These are phyloP conservation scores for Chelonoidis abingdonii DNA, from an alignment of 2,113 vertebrate species.

Conservation along the genomic window DNA sequence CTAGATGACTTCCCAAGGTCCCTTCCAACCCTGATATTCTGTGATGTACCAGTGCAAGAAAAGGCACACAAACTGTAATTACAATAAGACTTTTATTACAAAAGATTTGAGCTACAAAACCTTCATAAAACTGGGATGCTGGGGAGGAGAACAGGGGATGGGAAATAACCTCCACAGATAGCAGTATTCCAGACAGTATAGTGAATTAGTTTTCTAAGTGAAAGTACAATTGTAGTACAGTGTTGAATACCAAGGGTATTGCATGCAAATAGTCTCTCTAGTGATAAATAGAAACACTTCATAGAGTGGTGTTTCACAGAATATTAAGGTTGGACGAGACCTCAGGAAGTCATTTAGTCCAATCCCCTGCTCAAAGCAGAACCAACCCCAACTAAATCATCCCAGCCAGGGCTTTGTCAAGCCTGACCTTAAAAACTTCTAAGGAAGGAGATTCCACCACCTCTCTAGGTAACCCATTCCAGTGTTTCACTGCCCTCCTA, in stretches of 20 bases:
- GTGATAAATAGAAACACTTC: neutral
- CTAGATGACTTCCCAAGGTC: too few relatives aligned
- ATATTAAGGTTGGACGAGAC: too few relatives aligned
- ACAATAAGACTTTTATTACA: neutral
- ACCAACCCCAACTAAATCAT: too few relatives aligned
- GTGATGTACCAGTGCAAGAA: neutral
- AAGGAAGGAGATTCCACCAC: too few relatives aligned
- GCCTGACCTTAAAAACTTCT: too few relatives aligned
- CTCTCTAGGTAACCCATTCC: too few relatives aligned
- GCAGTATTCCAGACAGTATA: neutral
- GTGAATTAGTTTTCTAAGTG: neutral
- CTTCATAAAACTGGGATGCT: neutral
- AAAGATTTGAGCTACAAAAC: neutral
- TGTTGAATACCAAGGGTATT: neutral
- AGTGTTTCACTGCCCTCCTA: too few relatives aligned
- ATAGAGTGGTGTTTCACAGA: neutral
- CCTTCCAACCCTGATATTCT: too few relatives aligned
- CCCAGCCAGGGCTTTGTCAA: too few relatives aligned
- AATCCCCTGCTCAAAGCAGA: too few relatives aligned
- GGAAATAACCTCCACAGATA: neutral
- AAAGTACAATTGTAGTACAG: neutral
- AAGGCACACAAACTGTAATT: neutral
- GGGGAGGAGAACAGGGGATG: neutral
- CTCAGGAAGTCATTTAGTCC: too few relatives aligned
- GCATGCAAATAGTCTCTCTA: neutral